Evolutionary conservation across 2,888 invertebrate species (phyloP).

Genomic region (Hipparchia sbordonii): DNA sequence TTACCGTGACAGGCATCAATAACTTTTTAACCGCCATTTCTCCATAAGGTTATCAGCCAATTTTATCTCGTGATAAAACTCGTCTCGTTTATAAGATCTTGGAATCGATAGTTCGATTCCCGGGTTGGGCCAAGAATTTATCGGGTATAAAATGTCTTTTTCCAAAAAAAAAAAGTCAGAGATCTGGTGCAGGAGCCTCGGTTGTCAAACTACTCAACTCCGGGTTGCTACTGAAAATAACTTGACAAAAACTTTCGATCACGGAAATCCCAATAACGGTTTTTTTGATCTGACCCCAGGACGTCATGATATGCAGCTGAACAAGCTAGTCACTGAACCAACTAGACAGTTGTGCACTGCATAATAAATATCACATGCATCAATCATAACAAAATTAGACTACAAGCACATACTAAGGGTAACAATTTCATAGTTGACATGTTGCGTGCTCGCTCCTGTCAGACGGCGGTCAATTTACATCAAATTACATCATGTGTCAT

Average conservation of each 20-base stretch:
- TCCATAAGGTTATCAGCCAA: conserved; percentile 64
- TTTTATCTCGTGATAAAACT: conserved; percentile 35
- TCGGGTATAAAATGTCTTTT: too few species aligned
- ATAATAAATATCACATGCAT: conserved; percentile 51
- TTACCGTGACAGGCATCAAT: conserved; percentile 73
- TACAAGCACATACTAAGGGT: conserved; percentile 57
- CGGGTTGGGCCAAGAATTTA: too few species aligned
- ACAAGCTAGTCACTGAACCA: too few species aligned
- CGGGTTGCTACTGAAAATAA: too few species aligned
- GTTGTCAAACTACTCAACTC: too few species aligned
- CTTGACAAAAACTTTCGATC: too few species aligned
- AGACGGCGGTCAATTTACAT: conserved; percentile 75
- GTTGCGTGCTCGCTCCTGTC: conserved; percentile 72
- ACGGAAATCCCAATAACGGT: too few species aligned
- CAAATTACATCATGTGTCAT: conserved; percentile 78
- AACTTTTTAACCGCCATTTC: conserved; percentile 62
- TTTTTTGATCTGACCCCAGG: too few species aligned
- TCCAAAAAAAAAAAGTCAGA: too few species aligned
- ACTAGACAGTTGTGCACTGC: neutral
- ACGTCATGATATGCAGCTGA: neutral
- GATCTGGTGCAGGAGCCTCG: too few species aligned
- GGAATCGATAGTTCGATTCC: conserved; percentile 1
- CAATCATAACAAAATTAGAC: conserved; percentile 67
- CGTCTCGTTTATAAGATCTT: conserved; percentile 20
- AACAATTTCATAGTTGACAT: conserved; percentile 80